Evolutionary conservation across 2,113 vertebrate genomes (phyloP).

Genomic region (Dromiciops gliroides): DNA sequence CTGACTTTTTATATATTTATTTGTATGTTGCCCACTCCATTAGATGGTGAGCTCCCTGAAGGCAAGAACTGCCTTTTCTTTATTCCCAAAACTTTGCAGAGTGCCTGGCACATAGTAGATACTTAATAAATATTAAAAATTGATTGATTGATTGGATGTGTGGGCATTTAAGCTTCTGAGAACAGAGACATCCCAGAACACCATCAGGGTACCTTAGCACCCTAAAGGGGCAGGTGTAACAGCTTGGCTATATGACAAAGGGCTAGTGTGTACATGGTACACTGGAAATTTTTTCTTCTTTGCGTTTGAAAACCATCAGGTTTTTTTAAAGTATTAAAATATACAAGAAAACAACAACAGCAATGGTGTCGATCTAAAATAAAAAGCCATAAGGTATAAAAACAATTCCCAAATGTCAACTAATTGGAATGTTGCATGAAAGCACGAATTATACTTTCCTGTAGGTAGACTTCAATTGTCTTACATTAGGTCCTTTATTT

Average conservation of each 20-base stretch:
- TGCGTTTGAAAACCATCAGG: background rate
- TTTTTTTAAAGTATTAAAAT: background rate
- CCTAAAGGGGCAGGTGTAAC: background rate
- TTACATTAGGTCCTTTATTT: background rate
- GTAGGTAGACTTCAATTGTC: background rate
- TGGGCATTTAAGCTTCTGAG: background rate
- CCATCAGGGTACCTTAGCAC: background rate
- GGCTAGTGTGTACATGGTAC: background rate
- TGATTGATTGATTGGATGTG: too few species aligned
- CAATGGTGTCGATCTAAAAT: background rate
- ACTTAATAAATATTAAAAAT: background rate
- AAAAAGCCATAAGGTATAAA: background rate
- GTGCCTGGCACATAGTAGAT: background rate
- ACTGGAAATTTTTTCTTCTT: background rate
- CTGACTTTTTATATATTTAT: background rate
- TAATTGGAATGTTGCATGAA: background rate
- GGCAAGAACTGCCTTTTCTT: background rate
- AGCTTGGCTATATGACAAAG: background rate
- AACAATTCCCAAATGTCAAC: background rate
- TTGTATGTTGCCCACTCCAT: background rate
- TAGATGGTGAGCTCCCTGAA: too few species aligned
- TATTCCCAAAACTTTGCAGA: background rate
- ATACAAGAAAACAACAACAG: background rate
- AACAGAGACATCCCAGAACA: background rate
- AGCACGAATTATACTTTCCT: background rate